These are phyloP conservation scores for Enteromius viviparus DNA, from an alignment of 2,797 vertebrate species.

Conservation along the genomic window DNA sequence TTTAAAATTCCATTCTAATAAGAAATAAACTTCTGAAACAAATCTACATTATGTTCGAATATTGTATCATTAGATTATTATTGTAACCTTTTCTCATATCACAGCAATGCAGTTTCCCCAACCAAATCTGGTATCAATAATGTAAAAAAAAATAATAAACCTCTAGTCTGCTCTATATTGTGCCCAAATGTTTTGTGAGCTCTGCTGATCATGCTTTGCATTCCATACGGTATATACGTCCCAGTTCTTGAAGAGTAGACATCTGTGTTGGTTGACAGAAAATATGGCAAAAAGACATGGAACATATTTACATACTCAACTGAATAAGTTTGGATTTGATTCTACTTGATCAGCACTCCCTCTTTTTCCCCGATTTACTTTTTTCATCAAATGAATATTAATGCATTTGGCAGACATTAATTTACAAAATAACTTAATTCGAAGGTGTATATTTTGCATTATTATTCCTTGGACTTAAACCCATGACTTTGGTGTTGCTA, in stretches of 20 bases:
- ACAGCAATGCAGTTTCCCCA: background rate
- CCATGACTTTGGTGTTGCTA: background rate
- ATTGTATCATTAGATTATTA: background rate
- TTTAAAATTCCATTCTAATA: background rate
- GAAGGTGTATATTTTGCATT: background rate
- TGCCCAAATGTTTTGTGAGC: constrained; percentile 6
- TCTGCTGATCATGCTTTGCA: constrained; percentile 1
- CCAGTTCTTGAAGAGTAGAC: constrained; percentile 3
- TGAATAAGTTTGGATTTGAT: background rate
- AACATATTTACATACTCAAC: constrained; percentile 19
- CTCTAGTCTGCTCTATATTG: background rate
- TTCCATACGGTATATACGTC: constrained; percentile 19
- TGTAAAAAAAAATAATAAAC: background rate
- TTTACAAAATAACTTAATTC: background rate
- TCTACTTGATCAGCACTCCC: background rate
- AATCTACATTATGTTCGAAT: background rate
- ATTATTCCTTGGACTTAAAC: background rate
- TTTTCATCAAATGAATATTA: background rate
- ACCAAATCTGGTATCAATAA: constrained; percentile 10
- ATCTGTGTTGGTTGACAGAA: constrained; percentile 25
- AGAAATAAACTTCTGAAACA: background rate
- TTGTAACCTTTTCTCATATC: background rate
- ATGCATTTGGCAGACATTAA: background rate
- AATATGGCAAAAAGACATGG: background rate
- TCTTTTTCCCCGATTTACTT: background rate